Evolutionary conservation across 2,888 invertebrate genomes (phyloP).

Genomic region (Autographa pulchrina): DNA sequence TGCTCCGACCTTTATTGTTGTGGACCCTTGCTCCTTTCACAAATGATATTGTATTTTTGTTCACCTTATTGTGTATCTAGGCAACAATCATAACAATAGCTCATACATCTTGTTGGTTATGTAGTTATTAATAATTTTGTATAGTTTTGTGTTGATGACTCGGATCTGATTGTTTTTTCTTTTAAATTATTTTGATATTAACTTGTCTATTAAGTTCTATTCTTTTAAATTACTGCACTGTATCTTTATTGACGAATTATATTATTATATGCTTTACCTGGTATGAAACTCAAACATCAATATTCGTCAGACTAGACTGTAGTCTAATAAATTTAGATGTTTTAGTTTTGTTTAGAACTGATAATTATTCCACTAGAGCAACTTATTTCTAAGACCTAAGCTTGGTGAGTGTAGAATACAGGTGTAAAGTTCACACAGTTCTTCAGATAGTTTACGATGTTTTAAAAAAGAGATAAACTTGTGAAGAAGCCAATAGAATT

Average conservation of each 20-base stretch:
- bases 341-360: too few species aligned
- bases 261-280: too few species aligned
- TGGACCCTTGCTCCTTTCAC: slow-evolving; percentile 42
- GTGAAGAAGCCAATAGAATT: background rate
- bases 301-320: too few species aligned
- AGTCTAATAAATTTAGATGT: too few species aligned
- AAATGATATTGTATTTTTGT: slow-evolving; percentile 47
- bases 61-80: slow-evolving; percentile 8
- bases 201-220: too few species aligned
- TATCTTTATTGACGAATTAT: too few species aligned
- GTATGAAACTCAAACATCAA: too few species aligned
- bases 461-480: background rate
- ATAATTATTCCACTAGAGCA: too few species aligned
- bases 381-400: too few species aligned
- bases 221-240: too few species aligned
- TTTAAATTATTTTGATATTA: too few species aligned
- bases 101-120: background rate
- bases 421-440: background rate
- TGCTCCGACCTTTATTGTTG: slow-evolving; percentile 45
- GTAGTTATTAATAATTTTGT: background rate
- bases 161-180: background rate
- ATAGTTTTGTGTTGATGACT: background rate
- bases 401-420: too few species aligned
- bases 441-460: background rate
- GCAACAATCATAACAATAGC: background rate